Conservation (phyloP, 2,888 invertebrate genomes). For the Campoplex capitator region DNA sequence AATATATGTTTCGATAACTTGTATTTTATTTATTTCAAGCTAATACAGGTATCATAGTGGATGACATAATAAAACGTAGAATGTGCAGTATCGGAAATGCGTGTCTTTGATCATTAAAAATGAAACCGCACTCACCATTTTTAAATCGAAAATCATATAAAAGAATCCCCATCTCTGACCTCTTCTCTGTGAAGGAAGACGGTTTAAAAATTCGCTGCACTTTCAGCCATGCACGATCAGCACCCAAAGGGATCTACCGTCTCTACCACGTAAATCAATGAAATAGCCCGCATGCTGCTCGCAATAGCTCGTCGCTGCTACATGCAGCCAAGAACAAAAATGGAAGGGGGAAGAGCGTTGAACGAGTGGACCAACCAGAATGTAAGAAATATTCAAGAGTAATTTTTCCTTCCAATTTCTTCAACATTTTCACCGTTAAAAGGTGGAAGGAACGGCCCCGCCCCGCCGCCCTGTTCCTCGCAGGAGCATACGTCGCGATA, state of each 20-base stretch:
- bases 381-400: not conserved
- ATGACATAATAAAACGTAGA: not conserved
- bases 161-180: not conserved
- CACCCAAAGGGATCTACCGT: not conserved
- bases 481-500: not conserved
- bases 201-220: not conserved
- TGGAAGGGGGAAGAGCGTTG: not conserved
- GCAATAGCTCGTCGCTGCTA: no score
- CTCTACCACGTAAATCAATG: conserved; percentile 28
- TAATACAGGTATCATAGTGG: not conserved
- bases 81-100: not conserved
- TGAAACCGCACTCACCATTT: not conserved
- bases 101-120: not conserved
- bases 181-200: not conserved
- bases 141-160: not conserved
- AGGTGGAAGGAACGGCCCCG: not conserved
- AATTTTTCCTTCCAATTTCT: not conserved
- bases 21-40: not conserved
- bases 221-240: conserved; percentile 18
- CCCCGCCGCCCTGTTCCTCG: not conserved
- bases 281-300: not conserved
- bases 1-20: not conserved
- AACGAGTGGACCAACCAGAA: not conserved
- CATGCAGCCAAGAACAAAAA: not conserved
- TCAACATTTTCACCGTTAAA: not conserved